Evolutionary conservation across 2,888 invertebrate species (phyloP).

Genomic region (Cremastobaeus sp.): DNA sequence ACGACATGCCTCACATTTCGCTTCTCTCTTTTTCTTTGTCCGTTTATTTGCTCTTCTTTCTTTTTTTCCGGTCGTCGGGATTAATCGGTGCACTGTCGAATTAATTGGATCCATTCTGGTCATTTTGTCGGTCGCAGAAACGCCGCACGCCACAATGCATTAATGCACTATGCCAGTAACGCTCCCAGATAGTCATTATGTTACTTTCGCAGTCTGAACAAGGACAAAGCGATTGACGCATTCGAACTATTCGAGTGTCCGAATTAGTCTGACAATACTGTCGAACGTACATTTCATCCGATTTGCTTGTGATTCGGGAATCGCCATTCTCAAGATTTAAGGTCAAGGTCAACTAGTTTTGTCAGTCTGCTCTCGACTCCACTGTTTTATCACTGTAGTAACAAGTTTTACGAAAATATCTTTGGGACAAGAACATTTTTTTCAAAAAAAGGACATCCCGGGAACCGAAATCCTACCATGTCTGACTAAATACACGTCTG

Average conservation of each 20-base stretch:
- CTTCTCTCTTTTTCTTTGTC: conserved; percentile 10
- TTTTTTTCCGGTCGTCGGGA: conserved; percentile 46
- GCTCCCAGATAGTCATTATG: conserved; percentile 53
- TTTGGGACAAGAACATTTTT: too few species aligned
- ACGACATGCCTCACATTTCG: conserved; percentile 35
- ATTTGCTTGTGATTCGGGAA: conserved; percentile 2
- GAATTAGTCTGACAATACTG: conserved; percentile 50
- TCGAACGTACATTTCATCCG: background rate
- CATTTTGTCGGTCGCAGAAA: conserved; percentile 43
- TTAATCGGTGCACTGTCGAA: conserved; percentile 42
- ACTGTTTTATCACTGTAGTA: too few species aligned
- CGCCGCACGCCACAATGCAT: conserved; percentile 52
- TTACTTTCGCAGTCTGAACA: conserved; percentile 64
- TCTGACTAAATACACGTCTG: too few species aligned
- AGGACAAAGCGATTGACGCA: conserved; percentile 66
- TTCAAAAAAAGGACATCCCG: too few species aligned
- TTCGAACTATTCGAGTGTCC: conserved; percentile 61
- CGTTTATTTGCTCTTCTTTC: conserved; percentile 1
- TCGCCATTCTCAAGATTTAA: conserved; percentile 10
- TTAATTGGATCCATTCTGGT: conserved; percentile 43
- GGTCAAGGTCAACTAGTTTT: conserved; percentile 20
- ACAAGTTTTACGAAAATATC: too few species aligned
- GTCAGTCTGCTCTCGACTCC: too few species aligned
- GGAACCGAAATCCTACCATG: too few species aligned
- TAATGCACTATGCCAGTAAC: conserved; percentile 59